Conservation (phyloP, 1,140 invertebrate genomes). For the Eulimnadia texana region DNA sequence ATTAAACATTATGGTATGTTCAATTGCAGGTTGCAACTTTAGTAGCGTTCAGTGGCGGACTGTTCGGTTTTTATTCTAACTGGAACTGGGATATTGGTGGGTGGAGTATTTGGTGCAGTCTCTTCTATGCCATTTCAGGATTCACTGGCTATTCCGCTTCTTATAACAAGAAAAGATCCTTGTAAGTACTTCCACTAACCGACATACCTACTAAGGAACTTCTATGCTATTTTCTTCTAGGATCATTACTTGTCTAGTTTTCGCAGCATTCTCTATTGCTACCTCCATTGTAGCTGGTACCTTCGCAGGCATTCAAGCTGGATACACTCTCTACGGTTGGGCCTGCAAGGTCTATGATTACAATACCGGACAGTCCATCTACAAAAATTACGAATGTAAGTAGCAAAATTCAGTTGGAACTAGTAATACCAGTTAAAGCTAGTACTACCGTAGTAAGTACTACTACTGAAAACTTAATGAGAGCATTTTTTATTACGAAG, state of each 20-base stretch:
- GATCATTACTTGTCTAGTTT: background rate
- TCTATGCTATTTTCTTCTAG: background rate
- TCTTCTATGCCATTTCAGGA: background rate
- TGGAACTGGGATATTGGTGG: background rate
- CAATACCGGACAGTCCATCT: background rate
- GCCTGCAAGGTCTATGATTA: too few species aligned
- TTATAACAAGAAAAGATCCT: background rate
- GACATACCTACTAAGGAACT: background rate
- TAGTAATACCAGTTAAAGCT: too few species aligned
- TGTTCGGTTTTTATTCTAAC: background rate
- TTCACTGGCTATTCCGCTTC: background rate
- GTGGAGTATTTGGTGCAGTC: background rate
- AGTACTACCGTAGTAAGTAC: too few species aligned
- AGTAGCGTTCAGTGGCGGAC: background rate
- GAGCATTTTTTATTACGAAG: background rate
- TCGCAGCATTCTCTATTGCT: background rate
- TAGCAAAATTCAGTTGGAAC: too few species aligned
- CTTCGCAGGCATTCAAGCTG: background rate
- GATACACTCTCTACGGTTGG: too few species aligned
- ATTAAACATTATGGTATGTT: background rate
- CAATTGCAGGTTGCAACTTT: background rate
- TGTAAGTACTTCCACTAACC: background rate
- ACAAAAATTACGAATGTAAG: background rate
- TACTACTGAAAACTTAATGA: too few species aligned
- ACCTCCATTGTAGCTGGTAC: background rate